These are phyloP conservation scores for Tortrix viridana DNA, from an alignment of 2,888 invertebrate species.

Conservation along the genomic window DNA sequence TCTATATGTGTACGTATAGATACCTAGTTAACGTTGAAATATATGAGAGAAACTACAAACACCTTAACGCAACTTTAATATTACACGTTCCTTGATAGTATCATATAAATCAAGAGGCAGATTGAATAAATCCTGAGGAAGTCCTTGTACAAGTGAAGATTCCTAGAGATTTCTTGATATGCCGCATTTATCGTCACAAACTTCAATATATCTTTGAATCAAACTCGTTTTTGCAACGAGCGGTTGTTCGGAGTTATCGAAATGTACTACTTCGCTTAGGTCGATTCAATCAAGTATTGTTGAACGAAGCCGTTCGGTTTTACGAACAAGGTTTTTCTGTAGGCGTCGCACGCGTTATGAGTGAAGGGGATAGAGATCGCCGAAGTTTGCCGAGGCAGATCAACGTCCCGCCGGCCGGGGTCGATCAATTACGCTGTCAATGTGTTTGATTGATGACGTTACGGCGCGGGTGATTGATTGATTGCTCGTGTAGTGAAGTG, in stretches of 20 bases:
- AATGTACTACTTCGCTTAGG: not conserved
- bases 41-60: too few species aligned
- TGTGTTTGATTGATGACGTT: conserved; percentile 14
- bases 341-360: not conserved
- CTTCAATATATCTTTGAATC: too few species aligned
- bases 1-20: too few species aligned
- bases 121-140: too few species aligned
- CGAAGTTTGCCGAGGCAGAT: not conserved
- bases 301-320: conserved; percentile 7
- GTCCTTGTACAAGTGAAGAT: too few species aligned
- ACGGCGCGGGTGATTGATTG: conserved; percentile 5
- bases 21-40: too few species aligned
- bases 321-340: not conserved
- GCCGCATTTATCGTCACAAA: too few species aligned
- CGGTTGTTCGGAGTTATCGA: conserved; percentile 5
- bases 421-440: conserved; percentile 17
- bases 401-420: not conserved
- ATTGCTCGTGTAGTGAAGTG: conserved; percentile 3
- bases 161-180: too few species aligned
- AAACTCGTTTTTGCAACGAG: not conserved
- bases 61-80: too few species aligned
- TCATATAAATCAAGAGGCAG: too few species aligned
- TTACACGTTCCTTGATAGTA: too few species aligned
- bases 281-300: conserved; percentile 10
- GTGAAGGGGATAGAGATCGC: conserved; percentile 1